Conservation (phyloP, 2,797 vertebrate species). For the Echiichthys vipera region DNA sequence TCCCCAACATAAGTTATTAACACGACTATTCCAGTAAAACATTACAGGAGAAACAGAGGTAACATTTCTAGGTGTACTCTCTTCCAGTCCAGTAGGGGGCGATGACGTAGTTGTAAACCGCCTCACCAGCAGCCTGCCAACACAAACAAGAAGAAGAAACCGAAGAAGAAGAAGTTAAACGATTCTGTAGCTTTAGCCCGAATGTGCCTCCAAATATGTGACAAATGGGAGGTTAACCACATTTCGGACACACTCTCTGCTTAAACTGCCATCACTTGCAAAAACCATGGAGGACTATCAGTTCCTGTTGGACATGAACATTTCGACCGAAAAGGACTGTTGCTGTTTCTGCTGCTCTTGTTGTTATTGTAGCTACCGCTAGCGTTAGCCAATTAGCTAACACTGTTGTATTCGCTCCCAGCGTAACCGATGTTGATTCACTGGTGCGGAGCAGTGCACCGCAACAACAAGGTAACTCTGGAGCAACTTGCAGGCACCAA, state of each 20-base stretch:
- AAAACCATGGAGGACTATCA: slow-evolving; percentile 48
- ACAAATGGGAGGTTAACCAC: slow-evolving; percentile 35
- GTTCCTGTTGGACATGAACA: background rate
- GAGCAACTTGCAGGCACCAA: slow-evolving; percentile 14
- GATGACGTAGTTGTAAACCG: background rate
- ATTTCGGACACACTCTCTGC: background rate
- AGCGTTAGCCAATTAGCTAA: slow-evolving; percentile 53
- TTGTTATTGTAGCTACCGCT: slow-evolving; percentile 74
- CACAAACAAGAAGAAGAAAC: slow-evolving; percentile 30
- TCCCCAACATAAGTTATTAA: no score
- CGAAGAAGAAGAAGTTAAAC: slow-evolving; percentile 45
- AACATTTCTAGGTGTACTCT: no score
- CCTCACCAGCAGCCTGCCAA: slow-evolving; percentile 23
- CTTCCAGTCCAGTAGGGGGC: slow-evolving; percentile 42
- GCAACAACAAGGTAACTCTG: slow-evolving; percentile 51
- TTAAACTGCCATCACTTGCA: background rate
- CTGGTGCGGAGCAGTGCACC: slow-evolving; percentile 48
- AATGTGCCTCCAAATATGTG: slow-evolving; percentile 59
- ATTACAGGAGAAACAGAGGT: no score
- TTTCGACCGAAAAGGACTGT: slow-evolving; percentile 16
- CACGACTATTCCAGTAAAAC: no score
- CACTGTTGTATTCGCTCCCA: slow-evolving; percentile 48
- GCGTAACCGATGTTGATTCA: slow-evolving; percentile 51
- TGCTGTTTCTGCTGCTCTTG: slow-evolving; percentile 39
- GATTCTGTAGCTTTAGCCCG: slow-evolving; percentile 37